Base-by-base conservation (phyloP, 1,140 invertebrate species). In the Penaeus indicus region DNA sequence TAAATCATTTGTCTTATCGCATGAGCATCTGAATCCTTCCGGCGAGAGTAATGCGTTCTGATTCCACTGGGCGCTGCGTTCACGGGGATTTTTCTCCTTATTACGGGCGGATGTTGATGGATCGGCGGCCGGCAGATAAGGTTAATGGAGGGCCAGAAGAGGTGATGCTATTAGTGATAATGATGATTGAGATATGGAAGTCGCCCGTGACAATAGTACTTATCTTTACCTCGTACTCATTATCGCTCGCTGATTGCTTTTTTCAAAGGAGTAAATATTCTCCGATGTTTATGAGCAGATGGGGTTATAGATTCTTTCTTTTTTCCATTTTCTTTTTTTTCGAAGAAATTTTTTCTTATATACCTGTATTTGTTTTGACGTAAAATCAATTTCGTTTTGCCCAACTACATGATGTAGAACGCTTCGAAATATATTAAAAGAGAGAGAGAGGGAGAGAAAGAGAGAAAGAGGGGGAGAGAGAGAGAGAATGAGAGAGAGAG, bases 1-100 rank as follows among this genome's bases (percentile, higher is more conserved):
- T 88, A 88, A 84, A 77, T 80, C 87, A 84, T 88, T 88, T 84
- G 80, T 84, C 81, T 84, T 88, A 88, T 88, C 87, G 83, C 82
- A 84, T 88, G 87, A 88, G 81, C 82, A 88, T 88, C 87, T 88
- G 62, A 72, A 86, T 86, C 85, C 85, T 86, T 80, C 77, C 72
- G 87, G 87, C 60, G 61, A 83, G 84, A 78, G 84, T 84, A 88
- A 88, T 88, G 78, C 84, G 87, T 88, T 88, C 67, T 84, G 87
- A 88, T 88, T 88, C 87, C 27, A 27, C 25, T 21, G 21, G 27
- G 18, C 7, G 72, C 42, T 38, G 1, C 27, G 72, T 27, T 21
- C 27, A 19, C 72, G 42, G 27, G 72, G 27, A 75, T 75, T 75
- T 38, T 75, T 75, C 72, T 75, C 54, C 54, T 54, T 54, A 75